Evolutionary conservation across 1,140 invertebrate genomes (phyloP).

Genomic region (Carposina sasakii): DNA sequence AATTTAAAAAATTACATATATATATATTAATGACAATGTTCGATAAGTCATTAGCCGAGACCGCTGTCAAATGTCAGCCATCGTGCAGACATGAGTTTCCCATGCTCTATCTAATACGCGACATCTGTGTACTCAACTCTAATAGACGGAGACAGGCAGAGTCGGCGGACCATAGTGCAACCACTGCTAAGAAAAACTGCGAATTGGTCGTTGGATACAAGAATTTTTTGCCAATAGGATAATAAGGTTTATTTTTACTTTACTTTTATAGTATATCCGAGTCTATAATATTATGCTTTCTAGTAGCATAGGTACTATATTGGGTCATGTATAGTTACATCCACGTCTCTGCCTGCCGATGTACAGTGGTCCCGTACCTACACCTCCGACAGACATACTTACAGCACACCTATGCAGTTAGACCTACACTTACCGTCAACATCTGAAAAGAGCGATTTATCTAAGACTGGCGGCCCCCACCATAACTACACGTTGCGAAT

Average conservation of each 20-base stretch:
- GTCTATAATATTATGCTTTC: no score
- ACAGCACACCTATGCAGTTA: constrained; percentile 40
- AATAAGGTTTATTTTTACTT: no score
- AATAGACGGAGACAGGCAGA: not conserved
- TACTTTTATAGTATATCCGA: no score
- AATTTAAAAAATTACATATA: not conserved
- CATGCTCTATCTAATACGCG: constrained; percentile 1
- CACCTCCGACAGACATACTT: constrained; percentile 24
- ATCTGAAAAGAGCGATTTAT: constrained; percentile 67
- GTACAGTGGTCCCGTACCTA: no score
- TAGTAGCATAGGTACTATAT: no score
- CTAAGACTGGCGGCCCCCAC: constrained; percentile 58
- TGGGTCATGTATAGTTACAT: no score
- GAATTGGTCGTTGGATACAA: no score
- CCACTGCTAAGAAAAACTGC: no score
- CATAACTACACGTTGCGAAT: constrained; percentile 51
- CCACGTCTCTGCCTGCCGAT: no score
- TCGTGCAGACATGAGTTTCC: constrained; percentile 4
- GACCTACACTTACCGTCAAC: constrained; percentile 70
- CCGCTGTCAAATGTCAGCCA: constrained; percentile 38
- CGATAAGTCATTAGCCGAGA: constrained; percentile 32
- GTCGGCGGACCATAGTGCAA: no score
- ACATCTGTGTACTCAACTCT: constrained; percentile 2
- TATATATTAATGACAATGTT: not conserved
- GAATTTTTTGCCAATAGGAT: no score